Evolutionary conservation across 2,888 invertebrate species (phyloP).

Genomic region (Erpobdella octoculata): DNA sequence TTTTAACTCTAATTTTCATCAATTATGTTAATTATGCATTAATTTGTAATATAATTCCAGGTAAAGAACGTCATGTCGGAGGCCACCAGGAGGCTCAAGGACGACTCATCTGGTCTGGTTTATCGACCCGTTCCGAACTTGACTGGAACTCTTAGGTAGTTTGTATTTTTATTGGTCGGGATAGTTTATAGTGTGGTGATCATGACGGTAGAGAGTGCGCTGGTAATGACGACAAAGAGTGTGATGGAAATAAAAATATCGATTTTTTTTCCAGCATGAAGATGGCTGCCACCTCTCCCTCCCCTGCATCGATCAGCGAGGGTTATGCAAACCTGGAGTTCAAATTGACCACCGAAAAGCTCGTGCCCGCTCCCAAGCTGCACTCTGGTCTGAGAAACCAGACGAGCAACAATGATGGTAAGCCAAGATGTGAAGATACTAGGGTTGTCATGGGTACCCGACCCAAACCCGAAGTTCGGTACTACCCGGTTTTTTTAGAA

Average conservation of each 20-base stretch:
- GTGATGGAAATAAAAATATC: no score
- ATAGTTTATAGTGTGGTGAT: background rate
- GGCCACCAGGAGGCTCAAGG: background rate
- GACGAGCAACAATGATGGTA: background rate
- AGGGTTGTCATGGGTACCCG: no score
- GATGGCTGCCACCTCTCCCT: no score
- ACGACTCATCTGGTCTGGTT: no score
- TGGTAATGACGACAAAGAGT: background rate
- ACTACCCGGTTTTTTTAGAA: no score
- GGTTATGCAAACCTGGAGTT: background rate
- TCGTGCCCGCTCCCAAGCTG: background rate
- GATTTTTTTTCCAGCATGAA: no score
- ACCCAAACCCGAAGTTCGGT: no score
- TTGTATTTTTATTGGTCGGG: background rate
- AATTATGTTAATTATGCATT: background rate
- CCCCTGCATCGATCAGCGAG: no score
- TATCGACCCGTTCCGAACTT: background rate
- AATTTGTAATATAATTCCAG: background rate
- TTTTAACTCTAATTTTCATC: background rate
- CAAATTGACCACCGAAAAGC: background rate
- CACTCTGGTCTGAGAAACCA: background rate
- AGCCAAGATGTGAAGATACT: no score
- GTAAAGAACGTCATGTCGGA: background rate
- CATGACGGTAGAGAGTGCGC: background rate
- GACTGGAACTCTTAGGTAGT: background rate